These are phyloP conservation scores for Poeciliopsis prolifica DNA, from an alignment of 2,113 vertebrate species.

Conservation along the genomic window DNA sequence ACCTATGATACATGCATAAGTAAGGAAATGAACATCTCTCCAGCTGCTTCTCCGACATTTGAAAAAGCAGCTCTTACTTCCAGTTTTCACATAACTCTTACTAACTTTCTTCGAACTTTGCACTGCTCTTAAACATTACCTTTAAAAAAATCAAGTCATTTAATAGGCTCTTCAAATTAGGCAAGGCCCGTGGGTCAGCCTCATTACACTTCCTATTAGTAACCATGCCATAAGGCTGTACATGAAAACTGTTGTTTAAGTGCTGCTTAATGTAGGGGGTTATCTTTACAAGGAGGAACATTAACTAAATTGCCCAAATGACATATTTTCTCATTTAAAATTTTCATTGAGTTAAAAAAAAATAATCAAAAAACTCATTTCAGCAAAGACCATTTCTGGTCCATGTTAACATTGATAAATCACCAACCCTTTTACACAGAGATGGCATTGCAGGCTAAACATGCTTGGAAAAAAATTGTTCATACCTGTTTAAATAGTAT, in stretches of 20 bases:
- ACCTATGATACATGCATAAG: constrained; percentile 56
- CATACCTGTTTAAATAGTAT: no score
- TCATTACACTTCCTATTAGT: constrained; percentile 68
- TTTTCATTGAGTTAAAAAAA: constrained; percentile 5
- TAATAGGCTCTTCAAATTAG: constrained; percentile 65
- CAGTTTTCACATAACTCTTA: constrained; percentile 13
- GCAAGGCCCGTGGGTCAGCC: constrained; percentile 51
- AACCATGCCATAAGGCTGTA: constrained; percentile 34
- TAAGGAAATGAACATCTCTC: constrained; percentile 53
- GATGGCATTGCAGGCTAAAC: background rate
- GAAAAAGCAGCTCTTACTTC: constrained; percentile 50
- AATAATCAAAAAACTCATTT: background rate
- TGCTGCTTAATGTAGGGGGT: constrained; percentile 51
- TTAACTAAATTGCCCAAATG: constrained; percentile 40
- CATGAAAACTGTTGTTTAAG: constrained; percentile 59
- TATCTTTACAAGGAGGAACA: constrained; percentile 52
- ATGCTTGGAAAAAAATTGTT: background rate
- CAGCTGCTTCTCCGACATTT: constrained; percentile 48
- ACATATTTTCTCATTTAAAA: constrained; percentile 19
- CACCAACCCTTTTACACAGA: background rate
- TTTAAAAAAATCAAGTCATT: constrained; percentile 54
- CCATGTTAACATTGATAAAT: background rate
- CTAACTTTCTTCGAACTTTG: constrained; percentile 45
- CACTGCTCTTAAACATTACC: constrained; percentile 59
- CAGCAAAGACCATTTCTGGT: background rate